Evolutionary conservation across 2,113 vertebrate species (phyloP).

Genomic region (Cisticola juncidis): DNA sequence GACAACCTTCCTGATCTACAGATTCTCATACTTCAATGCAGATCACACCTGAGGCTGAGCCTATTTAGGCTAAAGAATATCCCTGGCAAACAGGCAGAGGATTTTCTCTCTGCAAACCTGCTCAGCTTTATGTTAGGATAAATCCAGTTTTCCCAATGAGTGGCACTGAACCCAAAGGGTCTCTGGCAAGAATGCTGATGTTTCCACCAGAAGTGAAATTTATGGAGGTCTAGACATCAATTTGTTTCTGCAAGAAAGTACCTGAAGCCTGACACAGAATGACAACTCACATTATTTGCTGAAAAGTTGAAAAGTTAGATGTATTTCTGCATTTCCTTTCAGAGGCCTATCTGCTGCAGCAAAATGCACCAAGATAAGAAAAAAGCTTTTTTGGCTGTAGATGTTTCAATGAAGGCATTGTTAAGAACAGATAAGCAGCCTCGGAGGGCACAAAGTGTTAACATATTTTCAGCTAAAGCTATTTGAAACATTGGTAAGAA

Average conservation of each 20-base stretch:
- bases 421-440: slow-evolving; percentile 25
- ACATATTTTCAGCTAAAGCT: slow-evolving; percentile 27
- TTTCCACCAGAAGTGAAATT: not conserved
- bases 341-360: not conserved
- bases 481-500: slow-evolving; percentile 47
- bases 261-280: not conserved
- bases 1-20: not conserved
- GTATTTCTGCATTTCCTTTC: not conserved
- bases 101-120: not conserved
- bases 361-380: slow-evolving; percentile 38
- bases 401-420: slow-evolving; percentile 42
- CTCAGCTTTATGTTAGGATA: not conserved
- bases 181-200: not conserved
- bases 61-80: not conserved
- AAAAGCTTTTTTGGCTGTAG: not conserved
- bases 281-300: not conserved
- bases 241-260: not conserved
- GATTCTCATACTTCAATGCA: not conserved
- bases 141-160: not conserved
- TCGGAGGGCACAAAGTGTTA: slow-evolving; percentile 19
- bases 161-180: not conserved
- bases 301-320: not conserved
- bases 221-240: slow-evolving; percentile 2
- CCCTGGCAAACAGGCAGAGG: not conserved
- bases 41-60: not conserved